These are phyloP conservation scores for Alethe castanea DNA, from an alignment of 2,113 vertebrate species.

Conservation along the genomic window DNA sequence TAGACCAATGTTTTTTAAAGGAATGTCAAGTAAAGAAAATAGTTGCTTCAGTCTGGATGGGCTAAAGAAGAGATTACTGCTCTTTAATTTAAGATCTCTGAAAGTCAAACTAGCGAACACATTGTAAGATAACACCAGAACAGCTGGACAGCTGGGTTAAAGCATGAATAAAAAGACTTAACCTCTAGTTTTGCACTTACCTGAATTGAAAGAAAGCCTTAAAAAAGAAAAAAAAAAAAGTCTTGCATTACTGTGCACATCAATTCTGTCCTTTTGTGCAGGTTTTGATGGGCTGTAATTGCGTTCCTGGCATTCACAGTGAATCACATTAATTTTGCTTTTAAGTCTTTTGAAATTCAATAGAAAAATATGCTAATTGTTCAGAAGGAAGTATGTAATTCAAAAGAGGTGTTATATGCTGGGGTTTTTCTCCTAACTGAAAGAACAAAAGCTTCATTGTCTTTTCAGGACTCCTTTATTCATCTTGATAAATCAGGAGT, in stretches of 20 bases:
- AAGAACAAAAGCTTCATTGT: constrained; percentile 15
- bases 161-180: not conserved
- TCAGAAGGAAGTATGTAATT: constrained; percentile 2
- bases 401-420: not conserved
- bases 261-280: constrained; percentile 21
- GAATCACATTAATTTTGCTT: constrained; percentile 60
- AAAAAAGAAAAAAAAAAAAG: not conserved
- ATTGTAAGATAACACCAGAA: not conserved
- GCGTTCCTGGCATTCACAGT: constrained; percentile 25
- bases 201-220: not conserved
- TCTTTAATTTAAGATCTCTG: not conserved
- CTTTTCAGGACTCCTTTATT: constrained; percentile 1
- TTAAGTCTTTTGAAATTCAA: constrained; percentile 45
- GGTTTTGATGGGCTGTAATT: constrained; percentile 55
- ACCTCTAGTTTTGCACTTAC: not conserved
- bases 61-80: not conserved
- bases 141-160: not conserved
- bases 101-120: not conserved
- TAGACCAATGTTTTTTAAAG: not conserved
- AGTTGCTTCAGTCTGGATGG: not conserved
- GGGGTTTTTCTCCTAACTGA: not conserved
- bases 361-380: constrained; percentile 34
- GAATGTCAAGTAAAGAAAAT: not conserved
- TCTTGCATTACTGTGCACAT: not conserved
- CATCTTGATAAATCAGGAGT: not conserved